These are phyloP conservation scores for Psylliodes chrysocephalus DNA, from an alignment of 2,888 invertebrate species.

Conservation along the genomic window DNA sequence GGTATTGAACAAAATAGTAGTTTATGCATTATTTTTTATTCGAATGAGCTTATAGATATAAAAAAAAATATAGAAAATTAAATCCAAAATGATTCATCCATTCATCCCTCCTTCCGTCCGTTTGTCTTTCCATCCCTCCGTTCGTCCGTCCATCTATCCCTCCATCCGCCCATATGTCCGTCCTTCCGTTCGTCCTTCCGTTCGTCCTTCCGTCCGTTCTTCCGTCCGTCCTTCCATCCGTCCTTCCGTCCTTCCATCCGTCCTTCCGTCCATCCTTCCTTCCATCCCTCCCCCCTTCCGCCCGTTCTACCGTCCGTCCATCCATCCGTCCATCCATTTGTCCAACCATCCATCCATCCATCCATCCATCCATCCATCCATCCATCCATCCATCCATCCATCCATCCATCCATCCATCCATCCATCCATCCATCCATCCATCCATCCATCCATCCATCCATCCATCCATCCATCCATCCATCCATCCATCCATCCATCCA, in stretches of 20 bases:
- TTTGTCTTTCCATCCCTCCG: conserved; percentile 3
- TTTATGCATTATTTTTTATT: too few species aligned
- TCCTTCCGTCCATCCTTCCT: too few species aligned
- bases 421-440: conserved; percentile 11
- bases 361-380: background rate
- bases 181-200: conserved; percentile 1
- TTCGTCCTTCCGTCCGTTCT: conserved; percentile 9
- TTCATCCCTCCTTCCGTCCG: conserved; percentile 2
- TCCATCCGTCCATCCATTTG: conserved; percentile 6
- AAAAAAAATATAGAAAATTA: too few species aligned
- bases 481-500: too few species aligned
- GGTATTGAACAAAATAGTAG: too few species aligned
- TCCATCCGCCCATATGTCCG: background rate
- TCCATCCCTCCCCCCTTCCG: conserved; percentile 4
- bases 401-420: background rate
- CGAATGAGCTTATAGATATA: too few species aligned
- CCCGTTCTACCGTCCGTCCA: background rate
- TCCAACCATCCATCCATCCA: conserved; percentile 11
- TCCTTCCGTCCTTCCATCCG: too few species aligned
- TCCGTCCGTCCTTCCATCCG: too few species aligned
- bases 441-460: conserved; percentile 2
- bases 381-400: conserved; percentile 2
- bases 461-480: conserved; percentile 7
- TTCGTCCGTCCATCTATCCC: background rate
- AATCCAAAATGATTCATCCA: too few species aligned